Base-by-base conservation (phyloP, 2,888 invertebrate species). In the Temnothorax unifasciatus region DNA sequence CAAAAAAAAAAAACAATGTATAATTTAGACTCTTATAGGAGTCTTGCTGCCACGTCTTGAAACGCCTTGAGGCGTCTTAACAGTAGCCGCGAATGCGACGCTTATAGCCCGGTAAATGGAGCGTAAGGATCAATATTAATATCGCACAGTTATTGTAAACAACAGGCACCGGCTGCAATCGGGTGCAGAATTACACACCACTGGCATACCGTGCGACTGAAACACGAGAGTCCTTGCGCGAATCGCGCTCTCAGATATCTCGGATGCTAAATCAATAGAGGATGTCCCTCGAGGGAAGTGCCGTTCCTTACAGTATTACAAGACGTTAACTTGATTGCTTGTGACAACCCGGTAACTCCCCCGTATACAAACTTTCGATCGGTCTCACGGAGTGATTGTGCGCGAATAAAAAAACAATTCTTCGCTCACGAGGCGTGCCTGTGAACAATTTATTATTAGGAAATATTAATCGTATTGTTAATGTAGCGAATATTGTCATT, bases 101-200 rank as follows among this genome's bases (percentile, higher is more conserved):
- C 47, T 81, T 81, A 74, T 74, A 61, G 59, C 38, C 18, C 25
- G 21, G 25, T 74, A 81, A 81, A 81, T 81, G 74, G 79, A 81
- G 79, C 79, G 59, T 38, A 38, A 38, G 75, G 38, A 73, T 81
- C 79, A 81, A 81, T 81, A 81, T 81, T 81, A 81, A 74, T 81
- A 81, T 73, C 13, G 47, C 59, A 63, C 41, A 69, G 77, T 81
- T 81, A 81, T 81, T 81, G 59, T 81, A 81, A 81, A 81, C 75
- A 81, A 81, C 44, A 44, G 44, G 44, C 54, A 71, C 59, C 50
- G 52, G 76, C 21, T 76, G 50, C 41, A 38, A 34, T 59, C 57
- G 29, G 57, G 57, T 38, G 57, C 21, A 18, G 57, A 79, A 73
- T 73, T 73, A 59, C 74, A 41, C 34, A 18, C 50, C 6, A 18